phyloP scores from a whole-genome alignment of 2,888 invertebrate genomes.

The Cataglyphis rosenhaueri region DNA sequence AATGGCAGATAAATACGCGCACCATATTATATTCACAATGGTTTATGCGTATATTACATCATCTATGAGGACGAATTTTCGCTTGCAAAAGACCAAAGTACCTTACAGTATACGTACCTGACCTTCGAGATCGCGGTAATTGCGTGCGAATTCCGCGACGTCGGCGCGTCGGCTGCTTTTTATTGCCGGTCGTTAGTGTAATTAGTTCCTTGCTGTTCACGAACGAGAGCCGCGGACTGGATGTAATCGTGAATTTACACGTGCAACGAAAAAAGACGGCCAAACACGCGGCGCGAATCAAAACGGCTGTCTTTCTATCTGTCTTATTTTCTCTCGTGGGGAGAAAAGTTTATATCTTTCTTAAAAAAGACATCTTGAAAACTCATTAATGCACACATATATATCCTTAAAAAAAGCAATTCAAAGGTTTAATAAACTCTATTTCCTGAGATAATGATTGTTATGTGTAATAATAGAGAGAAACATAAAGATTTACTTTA shows the following conservation, averaged over 20 bases:
- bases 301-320: slow-evolving; percentile 5
- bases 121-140: slow-evolving; percentile 69
- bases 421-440: slow-evolving; percentile 3
- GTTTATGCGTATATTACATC: slow-evolving; percentile 57
- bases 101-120: slow-evolving; percentile 57
- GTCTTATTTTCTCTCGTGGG: background rate
- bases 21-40: slow-evolving; percentile 63
- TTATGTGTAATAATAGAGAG: background rate
- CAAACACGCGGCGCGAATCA: slow-evolving; percentile 13
- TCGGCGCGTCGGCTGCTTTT: slow-evolving; percentile 72
- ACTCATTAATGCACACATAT: background rate
- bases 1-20: slow-evolving; percentile 58
- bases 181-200: slow-evolving; percentile 75
- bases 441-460: background rate
- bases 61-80: slow-evolving; percentile 19
- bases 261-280: slow-evolving; percentile 50
- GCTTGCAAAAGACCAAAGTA: slow-evolving; percentile 55
- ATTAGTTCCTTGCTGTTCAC: slow-evolving; percentile 70
- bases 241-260: slow-evolving; percentile 61
- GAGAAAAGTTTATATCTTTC: background rate
- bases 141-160: slow-evolving; percentile 76
- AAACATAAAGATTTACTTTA: background rate
- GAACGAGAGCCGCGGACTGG: slow-evolving; percentile 47
- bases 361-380: background rate
- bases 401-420: background rate